phyloP scores from a whole-genome alignment of 2,888 invertebrate species.

The Lasioglossum lativentre region DNA sequence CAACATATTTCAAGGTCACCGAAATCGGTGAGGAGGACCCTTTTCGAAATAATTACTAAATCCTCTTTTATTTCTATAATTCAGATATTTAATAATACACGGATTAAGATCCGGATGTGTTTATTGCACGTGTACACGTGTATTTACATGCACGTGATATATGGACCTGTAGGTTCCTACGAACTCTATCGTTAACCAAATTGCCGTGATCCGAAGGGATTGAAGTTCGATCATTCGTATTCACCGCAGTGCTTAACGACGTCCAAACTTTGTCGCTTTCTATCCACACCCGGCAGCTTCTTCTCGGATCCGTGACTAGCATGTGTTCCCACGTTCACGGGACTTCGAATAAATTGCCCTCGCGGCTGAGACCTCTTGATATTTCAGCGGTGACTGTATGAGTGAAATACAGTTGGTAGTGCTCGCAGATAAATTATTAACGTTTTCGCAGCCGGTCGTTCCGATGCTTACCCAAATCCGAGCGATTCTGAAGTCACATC shows the following conservation, averaged over 20 bases:
- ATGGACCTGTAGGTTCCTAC: not conserved
- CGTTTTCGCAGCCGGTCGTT: not conserved
- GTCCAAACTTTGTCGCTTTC: constrained; percentile 33
- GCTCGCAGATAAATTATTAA: not conserved
- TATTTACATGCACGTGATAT: not conserved
- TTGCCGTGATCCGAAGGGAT: constrained; percentile 44
- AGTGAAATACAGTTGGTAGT: not conserved
- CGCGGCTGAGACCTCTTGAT: not conserved
- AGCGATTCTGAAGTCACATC: not conserved
- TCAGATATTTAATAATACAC: too few relatives aligned
- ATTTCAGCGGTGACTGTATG: not conserved
- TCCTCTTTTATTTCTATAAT: too few relatives aligned
- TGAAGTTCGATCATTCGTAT: constrained; percentile 65
- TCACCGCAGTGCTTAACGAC: constrained; percentile 15
- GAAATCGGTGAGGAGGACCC: too few relatives aligned
- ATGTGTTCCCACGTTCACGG: not conserved
- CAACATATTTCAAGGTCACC: too few relatives aligned
- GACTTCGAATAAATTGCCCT: not conserved
- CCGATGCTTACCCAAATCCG: not conserved
- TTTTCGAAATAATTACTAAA: too few relatives aligned
- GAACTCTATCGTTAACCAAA: constrained; percentile 50
- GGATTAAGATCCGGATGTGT: not conserved
- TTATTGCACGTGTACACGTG: not conserved
- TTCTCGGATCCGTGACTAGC: not conserved
- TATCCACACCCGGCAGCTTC: not conserved